A percentile compares a stretch with the other conserved stretches of the same genome.
Evolutionary conservation across 2,113 vertebrate genomes (phyloP).

Genomic region (Chaetodon trifascialis): DNA sequence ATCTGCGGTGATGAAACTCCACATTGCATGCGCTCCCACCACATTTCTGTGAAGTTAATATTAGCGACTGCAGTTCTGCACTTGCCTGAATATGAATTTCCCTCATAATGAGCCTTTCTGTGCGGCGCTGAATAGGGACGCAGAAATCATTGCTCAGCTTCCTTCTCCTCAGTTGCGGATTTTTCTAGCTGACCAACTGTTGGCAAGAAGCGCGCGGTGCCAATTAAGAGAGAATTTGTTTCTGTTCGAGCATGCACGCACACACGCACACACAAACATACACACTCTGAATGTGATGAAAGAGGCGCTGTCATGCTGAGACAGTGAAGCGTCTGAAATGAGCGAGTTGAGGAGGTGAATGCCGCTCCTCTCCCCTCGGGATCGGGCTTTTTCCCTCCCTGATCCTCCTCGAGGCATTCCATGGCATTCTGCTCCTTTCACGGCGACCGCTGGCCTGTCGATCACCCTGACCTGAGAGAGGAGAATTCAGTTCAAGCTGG

Average conservation of each 20-base stretch:
- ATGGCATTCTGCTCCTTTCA: conserved; percentile 64
- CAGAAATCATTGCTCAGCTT: conserved; percentile 74
- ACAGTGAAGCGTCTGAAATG: conserved; percentile 57
- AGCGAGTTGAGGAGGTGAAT: conserved; percentile 72
- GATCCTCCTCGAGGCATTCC: conserved; percentile 69
- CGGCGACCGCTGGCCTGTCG: conserved; percentile 58
- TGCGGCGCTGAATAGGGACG: conserved; percentile 62
- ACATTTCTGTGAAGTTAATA: conserved; percentile 18
- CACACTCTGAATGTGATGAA: conserved; percentile 72
- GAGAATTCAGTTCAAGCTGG: conserved; percentile 65
- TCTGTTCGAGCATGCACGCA: conserved; percentile 61
- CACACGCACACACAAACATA: conserved; percentile 54
- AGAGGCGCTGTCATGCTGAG: conserved; percentile 68
- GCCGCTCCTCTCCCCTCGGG: conserved; percentile 19
- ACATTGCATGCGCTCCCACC: conserved; percentile 28
- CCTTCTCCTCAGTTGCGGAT: conserved; percentile 72
- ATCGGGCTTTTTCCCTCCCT: conserved; percentile 38
- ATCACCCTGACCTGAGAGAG: conserved; percentile 67
- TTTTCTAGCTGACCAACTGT: conserved; percentile 79
- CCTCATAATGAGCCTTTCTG: conserved; percentile 73
- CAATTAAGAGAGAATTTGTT: conserved; percentile 81
- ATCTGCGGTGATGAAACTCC: not conserved
- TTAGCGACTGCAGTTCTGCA: conserved; percentile 18
- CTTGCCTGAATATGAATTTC: conserved; percentile 67
- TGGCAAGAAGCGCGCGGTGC: conserved; percentile 74